A percentile compares a stretch with the other conserved stretches of the same genome.
These are phyloP conservation scores for Pluvialis apricaria DNA, from an alignment of 2,113 vertebrate species.

Conservation along the genomic window DNA sequence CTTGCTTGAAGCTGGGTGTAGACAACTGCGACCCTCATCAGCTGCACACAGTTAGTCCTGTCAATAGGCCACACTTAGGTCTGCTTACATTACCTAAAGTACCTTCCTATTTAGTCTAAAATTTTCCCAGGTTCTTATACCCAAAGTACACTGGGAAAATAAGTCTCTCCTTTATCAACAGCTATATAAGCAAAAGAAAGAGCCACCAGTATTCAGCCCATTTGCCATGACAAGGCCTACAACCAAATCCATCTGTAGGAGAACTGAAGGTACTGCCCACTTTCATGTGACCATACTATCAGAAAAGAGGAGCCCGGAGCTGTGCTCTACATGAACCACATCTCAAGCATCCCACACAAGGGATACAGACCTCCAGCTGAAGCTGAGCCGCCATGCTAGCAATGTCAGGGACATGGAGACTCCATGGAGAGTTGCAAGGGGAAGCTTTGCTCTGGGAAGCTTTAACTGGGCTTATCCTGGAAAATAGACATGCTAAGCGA, in stretches of 20 bases:
- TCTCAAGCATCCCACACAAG: background rate
- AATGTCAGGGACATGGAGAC: background rate
- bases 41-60: background rate
- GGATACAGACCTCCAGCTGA: background rate
- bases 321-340: background rate
- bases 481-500: background rate
- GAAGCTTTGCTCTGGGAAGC: background rate
- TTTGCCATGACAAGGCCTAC: background rate
- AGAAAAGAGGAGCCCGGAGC: background rate
- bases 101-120: background rate
- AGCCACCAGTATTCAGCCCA: background rate
- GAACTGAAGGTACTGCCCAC: background rate
- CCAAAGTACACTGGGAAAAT: background rate
- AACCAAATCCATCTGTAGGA: background rate
- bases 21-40: background rate
- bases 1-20: background rate
- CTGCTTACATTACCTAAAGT: background rate
- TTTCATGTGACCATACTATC: background rate
- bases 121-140: background rate
- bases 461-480: background rate
- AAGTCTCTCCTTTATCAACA: background rate
- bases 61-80: background rate
- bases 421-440: background rate
- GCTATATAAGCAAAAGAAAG: background rate
- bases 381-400: rapidly evolving